phyloP scores from a whole-genome alignment of 2,797 vertebrate genomes.

The Esox lucius region DNA sequence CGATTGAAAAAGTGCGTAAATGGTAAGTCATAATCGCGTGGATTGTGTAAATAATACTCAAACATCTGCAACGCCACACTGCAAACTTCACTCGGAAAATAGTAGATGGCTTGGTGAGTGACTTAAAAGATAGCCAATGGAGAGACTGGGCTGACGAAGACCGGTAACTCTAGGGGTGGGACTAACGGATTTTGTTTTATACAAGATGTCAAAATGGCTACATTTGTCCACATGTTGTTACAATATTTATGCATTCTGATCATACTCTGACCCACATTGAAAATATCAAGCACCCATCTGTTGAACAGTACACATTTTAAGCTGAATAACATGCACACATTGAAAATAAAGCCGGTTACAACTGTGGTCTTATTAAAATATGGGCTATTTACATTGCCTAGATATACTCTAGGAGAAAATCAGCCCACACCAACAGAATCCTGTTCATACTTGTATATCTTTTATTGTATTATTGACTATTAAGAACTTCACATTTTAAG shows the following conservation, averaged over 20 bases:
- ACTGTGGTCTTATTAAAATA: no score
- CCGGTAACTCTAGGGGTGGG: constrained; percentile 53
- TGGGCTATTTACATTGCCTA: neutral
- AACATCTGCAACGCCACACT: constrained; percentile 76
- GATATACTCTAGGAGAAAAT: neutral
- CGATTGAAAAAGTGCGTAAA: constrained; percentile 97
- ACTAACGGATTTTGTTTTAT: constrained; percentile 45
- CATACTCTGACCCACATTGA: neutral
- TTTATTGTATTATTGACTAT: neutral
- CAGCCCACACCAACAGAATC: neutral
- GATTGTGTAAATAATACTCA: constrained; percentile 56
- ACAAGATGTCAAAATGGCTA: constrained; percentile 75
- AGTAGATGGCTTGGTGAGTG: constrained; percentile 60
- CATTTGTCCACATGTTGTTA: constrained; percentile 49
- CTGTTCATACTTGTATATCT: neutral
- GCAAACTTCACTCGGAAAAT: constrained; percentile 78
- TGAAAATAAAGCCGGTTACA: neutral
- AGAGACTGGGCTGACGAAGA: neutral
- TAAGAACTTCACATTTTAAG: constrained; percentile 62
- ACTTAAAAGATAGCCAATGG: constrained; percentile 57
- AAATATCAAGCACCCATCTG: neutral
- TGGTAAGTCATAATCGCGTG: constrained; percentile 80
- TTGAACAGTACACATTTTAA: neutral
- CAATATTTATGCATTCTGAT: neutral
- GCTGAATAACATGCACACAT: neutral